Conservation (phyloP, 2,797 vertebrate species). For the Periophthalmus magnuspinnatus region DNA sequence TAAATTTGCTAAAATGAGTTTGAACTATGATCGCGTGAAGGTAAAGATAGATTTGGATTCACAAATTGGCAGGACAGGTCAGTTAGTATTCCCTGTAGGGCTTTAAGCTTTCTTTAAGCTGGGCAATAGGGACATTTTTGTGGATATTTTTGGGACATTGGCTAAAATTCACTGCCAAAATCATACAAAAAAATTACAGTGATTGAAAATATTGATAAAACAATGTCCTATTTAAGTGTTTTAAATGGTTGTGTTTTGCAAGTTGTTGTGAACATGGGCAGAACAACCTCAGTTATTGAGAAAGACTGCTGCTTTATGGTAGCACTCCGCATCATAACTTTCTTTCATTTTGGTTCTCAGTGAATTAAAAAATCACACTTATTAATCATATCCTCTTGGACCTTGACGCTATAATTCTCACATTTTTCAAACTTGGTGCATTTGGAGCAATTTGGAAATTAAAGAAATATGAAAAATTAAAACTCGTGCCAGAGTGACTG, state of each 20-base stretch:
- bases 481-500: constrained; percentile 72
- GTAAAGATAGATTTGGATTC: not conserved
- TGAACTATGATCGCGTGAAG: not conserved
- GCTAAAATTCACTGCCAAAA: too few relatives aligned
- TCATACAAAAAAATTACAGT: too few relatives aligned
- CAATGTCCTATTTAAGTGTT: too few relatives aligned
- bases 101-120: too few relatives aligned
- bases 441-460: constrained; percentile 71
- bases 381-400: constrained; percentile 61
- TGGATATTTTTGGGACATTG: too few relatives aligned
- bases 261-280: too few relatives aligned
- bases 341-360: constrained; percentile 22
- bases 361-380: constrained; percentile 58
- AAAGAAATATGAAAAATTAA: constrained; percentile 73
- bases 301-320: constrained; percentile 11
- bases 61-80: not conserved
- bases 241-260: too few relatives aligned
- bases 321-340: constrained; percentile 37
- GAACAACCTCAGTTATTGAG: constrained; percentile 16
- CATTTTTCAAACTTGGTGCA: constrained; percentile 57
- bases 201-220: too few relatives aligned
- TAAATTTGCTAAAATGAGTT: constrained; percentile 5
- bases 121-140: too few relatives aligned
- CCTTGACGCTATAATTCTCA: constrained; percentile 53
- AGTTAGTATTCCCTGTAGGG: not conserved